Base-by-base conservation (phyloP, 1,140 invertebrate genomes). In the Zophobas morio region DNA sequence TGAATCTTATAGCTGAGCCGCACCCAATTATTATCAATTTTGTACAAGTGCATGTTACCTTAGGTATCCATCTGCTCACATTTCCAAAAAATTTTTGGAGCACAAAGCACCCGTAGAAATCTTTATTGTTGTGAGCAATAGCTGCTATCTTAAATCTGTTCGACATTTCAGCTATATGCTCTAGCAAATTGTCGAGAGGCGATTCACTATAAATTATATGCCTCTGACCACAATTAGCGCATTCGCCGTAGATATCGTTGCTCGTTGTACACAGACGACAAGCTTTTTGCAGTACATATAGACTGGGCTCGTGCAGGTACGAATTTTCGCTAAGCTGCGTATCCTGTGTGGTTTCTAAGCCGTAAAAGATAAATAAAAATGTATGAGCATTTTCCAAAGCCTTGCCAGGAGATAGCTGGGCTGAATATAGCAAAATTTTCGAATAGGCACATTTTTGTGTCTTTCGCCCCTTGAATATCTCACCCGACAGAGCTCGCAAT, bases 321-420 rank as follows among this genome's bases (percentile, higher is more conserved):
- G 8, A 34, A 36, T 70, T 70, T 51, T 72, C 63, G 2, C 66
- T 33, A 34, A 74, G 8, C 47, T 8, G 33, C 36, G 42, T 79
- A 6, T 79, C 78, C 35, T 77, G 78, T 3, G 33, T 37, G 2
- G 76, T 77, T 36, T 79, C 76, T n/a, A 77, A 73, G 36, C 77
- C 78, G 70, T 73, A 79, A 73, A 79, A 79, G 4, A 79, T 60
- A 54, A 77, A 79, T 6, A 79, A 51, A 6, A 74, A n/a, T 39
- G 71, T 57, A 36, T 73, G 54, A 37, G 34, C 36, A 37, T 63
- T 63, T n/a, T 42, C 42, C 6, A n/a, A 32, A 32, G 60, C 6
- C 40, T 56, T 20, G 20, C 20, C 20, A 20, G 20, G 20, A 20
- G 20, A 20, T 20, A 20, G 20, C 20, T 20, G 20, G 20, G 20